Percentiles rank a stretch among this genome's conserved stretches.
Evolutionary conservation across 64 coral and sea anemone species (phyloP).

Genomic region (Stichodactyla mertensii): DNA sequence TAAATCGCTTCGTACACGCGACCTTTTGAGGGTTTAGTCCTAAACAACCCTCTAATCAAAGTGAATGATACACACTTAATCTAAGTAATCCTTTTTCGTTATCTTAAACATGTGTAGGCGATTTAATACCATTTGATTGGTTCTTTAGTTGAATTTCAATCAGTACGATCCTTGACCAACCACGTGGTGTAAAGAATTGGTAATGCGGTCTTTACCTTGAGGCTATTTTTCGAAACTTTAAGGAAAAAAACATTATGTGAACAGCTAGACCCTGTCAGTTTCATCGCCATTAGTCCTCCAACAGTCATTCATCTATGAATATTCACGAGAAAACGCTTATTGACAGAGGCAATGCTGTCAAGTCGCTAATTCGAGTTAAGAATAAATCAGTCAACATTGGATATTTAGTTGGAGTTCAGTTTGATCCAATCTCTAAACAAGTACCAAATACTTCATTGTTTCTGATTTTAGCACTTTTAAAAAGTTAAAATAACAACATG

Average conservation of each 20-base stretch:
- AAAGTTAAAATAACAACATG: too few species aligned
- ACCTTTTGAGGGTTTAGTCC: neutral
- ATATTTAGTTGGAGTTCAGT: neutral
- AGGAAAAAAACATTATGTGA: neutral
- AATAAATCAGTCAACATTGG: conserved; percentile 4
- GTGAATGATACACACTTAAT: neutral
- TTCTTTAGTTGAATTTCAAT: neutral
- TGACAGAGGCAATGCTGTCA: neutral
- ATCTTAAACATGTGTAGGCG: neutral
- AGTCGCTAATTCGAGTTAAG: neutral
- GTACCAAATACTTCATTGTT: neutral
- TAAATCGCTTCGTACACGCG: neutral
- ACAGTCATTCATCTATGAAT: neutral
- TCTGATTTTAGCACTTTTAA: neutral
- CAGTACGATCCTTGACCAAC: neutral
- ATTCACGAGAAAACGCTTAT: neutral
- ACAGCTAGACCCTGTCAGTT: neutral
- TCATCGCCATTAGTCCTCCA: too few species aligned
- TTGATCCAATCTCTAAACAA: neutral
- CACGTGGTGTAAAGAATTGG: neutral
- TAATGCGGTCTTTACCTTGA: neutral
- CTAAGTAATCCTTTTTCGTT: neutral
- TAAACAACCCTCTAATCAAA: neutral
- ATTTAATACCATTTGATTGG: neutral
- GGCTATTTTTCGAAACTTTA: neutral